Conservation (phyloP, 2,888 invertebrate genomes). For the Leucophenga maculata region DNA sequence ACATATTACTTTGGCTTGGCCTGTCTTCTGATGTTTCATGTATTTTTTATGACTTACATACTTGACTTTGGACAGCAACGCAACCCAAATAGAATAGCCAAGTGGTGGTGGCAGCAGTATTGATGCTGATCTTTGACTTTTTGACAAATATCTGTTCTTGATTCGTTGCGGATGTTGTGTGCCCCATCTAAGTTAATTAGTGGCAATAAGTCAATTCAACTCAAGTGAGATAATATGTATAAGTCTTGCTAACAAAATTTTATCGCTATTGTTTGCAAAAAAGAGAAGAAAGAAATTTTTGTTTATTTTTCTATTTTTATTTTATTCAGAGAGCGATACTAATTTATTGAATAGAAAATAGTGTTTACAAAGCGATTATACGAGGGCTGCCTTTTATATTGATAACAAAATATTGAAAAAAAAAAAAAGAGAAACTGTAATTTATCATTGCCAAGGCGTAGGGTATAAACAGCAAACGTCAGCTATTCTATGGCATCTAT, state of each 20-base stretch:
- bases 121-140: conserved; percentile 26
- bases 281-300: too few species aligned
- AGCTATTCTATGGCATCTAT: too few species aligned
- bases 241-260: background rate
- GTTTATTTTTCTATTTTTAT: too few species aligned
- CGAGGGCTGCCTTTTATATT: too few species aligned
- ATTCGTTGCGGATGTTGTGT: conserved; percentile 41
- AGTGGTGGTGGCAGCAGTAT: background rate
- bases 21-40: background rate
- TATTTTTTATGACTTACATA: conserved; percentile 14
- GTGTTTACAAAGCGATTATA: too few species aligned
- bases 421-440: too few species aligned
- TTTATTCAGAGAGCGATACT: too few species aligned
- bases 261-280: background rate
- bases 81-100: background rate
- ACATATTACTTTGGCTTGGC: background rate
- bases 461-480: too few species aligned
- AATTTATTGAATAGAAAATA: too few species aligned
- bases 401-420: too few species aligned
- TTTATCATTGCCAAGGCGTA: too few species aligned
- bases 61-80: background rate
- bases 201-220: conserved; percentile 67
- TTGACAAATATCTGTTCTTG: conserved; percentile 32
- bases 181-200: conserved; percentile 67
- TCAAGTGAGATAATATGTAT: conserved; percentile 21